phyloP scores from a whole-genome alignment of 2,888 invertebrate genomes.

The Tipula vernalis region DNA sequence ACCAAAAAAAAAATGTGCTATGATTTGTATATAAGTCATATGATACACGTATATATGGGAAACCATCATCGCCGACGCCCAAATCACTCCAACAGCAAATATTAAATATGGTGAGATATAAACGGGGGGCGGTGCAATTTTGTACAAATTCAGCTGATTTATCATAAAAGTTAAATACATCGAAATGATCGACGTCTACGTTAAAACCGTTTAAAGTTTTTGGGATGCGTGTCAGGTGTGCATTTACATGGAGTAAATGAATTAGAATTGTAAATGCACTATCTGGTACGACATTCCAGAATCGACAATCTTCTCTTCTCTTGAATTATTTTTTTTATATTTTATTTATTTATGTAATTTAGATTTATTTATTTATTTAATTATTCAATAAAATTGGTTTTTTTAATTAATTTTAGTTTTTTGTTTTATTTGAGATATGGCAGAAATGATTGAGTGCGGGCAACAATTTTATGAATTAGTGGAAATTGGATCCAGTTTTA shows the following conservation, averaged over 20 bases:
- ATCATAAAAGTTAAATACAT: not conserved
- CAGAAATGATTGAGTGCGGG: too few species aligned
- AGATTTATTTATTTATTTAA: not conserved
- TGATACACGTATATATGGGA: too few species aligned
- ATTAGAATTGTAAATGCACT: conserved; percentile 93
- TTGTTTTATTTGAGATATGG: not conserved
- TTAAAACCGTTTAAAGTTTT: conserved; percentile 33
- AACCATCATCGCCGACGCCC: too few species aligned
- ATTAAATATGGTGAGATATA: too few species aligned
- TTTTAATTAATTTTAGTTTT: not conserved
- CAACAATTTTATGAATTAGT: too few species aligned
- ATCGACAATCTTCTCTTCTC: conserved; percentile 37
- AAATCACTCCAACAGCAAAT: too few species aligned
- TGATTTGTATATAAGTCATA: too few species aligned
- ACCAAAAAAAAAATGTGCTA: not conserved
- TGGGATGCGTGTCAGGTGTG: conserved; percentile 97
- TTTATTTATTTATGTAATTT: not conserved
- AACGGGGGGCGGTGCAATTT: not conserved
- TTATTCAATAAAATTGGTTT: not conserved
- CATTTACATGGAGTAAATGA: conserved; percentile 70
- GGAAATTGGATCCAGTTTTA: too few species aligned
- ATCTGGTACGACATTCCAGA: conserved; percentile 97
- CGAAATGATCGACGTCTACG: conserved; percentile 19
- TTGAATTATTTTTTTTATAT: not conserved
- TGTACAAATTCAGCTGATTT: not conserved